Base-by-base conservation (phyloP, 2,888 invertebrate species). In the Timandra comae region DNA sequence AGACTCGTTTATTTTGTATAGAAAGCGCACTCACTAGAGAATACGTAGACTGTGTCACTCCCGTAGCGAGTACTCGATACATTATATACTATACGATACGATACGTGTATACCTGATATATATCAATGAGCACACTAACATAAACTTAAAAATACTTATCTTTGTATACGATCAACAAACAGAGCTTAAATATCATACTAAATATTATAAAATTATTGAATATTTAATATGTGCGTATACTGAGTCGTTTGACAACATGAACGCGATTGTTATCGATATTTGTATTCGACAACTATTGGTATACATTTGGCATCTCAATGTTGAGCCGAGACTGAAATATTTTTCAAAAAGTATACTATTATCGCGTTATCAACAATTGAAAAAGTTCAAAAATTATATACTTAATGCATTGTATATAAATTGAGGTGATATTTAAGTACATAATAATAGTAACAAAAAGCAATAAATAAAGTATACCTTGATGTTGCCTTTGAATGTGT, bases 401-500 rank as follows among this genome's bases (percentile, higher is more conserved):
- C 16, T 16, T 16, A 52, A 52, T 53, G 63, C 67, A 63, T 65
- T 75, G 75, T 80, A 76, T 68, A 79, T 81, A 80, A 68, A 66
- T 63, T 63, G 66, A 68, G 71, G 82, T 82, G 82, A 82, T 84
- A 82, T 80, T 65, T 80, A 73, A 80, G 71, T 80, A 81, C 77
- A 79, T 80, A 66, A 71, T 64, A 70, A 75, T 70, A 73, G 69
- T 67, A 81, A 81, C 79, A 78, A 75, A 59, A 84, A 85, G 84
- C 84, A 84, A 85, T 84, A 84, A 82, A 76, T 82, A 84, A 82
- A 77, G 84, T 85, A 84, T 85, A 85, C 85, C 79, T 80, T 81
- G 75, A 78, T 73, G 84, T 82, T 85, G 84, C 84, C 84, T 85
- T 85, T 72, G 64, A 67, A 65, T 66, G 65, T 61, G 69, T 80